Evolutionary conservation across 1,140 invertebrate genomes (phyloP).

Genomic region (Tetragonula clypearis): DNA sequence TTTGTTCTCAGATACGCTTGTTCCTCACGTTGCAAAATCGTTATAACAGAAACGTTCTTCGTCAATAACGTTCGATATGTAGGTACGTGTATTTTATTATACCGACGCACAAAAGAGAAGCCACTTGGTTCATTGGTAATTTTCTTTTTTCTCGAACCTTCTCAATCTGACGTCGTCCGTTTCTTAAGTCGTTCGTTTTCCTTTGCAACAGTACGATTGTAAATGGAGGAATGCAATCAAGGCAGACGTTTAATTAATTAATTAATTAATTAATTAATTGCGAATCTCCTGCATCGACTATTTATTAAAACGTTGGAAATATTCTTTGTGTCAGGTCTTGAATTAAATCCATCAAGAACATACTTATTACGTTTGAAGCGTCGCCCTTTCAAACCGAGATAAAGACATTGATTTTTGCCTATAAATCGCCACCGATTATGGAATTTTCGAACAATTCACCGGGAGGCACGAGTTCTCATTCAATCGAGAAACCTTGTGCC

Average conservation of each 20-base stretch:
- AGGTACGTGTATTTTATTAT: not conserved
- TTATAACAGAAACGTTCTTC: not conserved
- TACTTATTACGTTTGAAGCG: conserved; percentile 2
- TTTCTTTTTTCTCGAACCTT: not conserved
- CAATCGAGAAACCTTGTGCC: not conserved
- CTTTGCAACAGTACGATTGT: not conserved
- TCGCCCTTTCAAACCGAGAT: conserved; percentile 5
- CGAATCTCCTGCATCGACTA: not conserved
- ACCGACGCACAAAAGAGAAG: not conserved
- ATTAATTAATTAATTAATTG: not conserved
- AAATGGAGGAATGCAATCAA: not conserved
- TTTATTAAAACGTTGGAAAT: not conserved
- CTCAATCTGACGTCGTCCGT: not conserved
- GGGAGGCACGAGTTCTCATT: not conserved
- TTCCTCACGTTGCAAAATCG: not conserved
- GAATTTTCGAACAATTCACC: not conserved
- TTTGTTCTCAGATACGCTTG: not conserved
- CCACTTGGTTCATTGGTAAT: not conserved
- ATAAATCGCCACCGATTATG: conserved; percentile 10
- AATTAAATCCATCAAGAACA: not conserved
- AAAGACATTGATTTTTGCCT: conserved; percentile 14
- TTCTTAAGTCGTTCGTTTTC: not conserved
- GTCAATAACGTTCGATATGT: not conserved
- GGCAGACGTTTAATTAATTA: conserved; percentile 1
- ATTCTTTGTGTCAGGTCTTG: not conserved